Base-by-base conservation (phyloP, 1,140 invertebrate species). In the Lysiphlebus fabarum region DNA sequence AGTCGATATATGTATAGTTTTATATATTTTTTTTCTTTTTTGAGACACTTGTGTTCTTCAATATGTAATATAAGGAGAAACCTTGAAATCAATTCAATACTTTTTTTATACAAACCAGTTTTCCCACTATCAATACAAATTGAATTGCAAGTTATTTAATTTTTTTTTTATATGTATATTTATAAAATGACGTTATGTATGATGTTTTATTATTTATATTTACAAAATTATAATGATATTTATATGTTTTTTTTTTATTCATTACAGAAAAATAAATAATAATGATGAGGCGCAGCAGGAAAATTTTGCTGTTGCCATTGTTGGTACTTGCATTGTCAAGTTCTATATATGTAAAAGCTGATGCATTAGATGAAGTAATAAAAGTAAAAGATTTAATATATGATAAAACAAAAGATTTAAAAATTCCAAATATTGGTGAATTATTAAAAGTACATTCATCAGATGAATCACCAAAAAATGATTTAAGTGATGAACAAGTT, bases 221-320 rank as follows among this genome's bases (percentile, higher is more conserved):
- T 37, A 36, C 49, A 17, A 48, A 4, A 48, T 17, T 9, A 6
- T 5, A 9, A 26, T 48, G 1, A 26, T 9, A 6, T 48, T 12
- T 40, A 3, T 40, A 1, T 7, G n/a, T 40, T n/a, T 44, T 50
- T 59, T n/a, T 64, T 62, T 61, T n/a, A n/a, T n/a, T 48, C 42
- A 58, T 66, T 66, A 5, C 42, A 64, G 70, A 59, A 9, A 61
- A 68, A 58, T 62, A 67, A 62, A 55, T n/a, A 62, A 71, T 54
- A 50, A 75, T 73, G 74, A 70, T 70, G 67, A 65, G 53, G 42
- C 58, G 45, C 58, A 51, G 62, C 61, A 67, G 67, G 58, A 67
- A 70, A 69, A 70, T 68, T 56, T 57, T 70, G 69, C 68, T 73
- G 68, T 68, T 76, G 63, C 47, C 58, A 48, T 58, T 59, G 56